Evolutionary conservation across 2,888 invertebrate genomes (phyloP).

Genomic region (Hymenopus coronatus): DNA sequence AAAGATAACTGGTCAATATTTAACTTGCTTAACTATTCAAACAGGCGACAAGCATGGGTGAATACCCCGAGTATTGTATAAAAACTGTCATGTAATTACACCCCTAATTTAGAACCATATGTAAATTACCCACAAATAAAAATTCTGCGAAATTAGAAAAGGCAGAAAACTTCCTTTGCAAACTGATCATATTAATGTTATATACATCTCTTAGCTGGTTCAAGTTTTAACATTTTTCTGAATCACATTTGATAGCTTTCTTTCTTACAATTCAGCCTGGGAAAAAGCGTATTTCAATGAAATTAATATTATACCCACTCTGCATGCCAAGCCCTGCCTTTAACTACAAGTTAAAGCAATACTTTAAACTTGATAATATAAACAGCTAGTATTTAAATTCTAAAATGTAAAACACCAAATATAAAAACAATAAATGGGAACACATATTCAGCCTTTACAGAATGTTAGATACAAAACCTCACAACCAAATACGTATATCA

Average conservation of each 20-base stretch:
- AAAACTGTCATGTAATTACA: too few species aligned
- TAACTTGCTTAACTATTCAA: too few species aligned
- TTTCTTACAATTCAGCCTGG: background rate
- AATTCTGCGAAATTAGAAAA: too few species aligned
- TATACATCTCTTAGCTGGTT: background rate
- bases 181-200: too few species aligned
- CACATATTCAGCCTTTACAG: constrained; percentile 8
- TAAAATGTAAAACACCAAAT: background rate
- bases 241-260: background rate
- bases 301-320: too few species aligned
- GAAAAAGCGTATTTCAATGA: background rate
- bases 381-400: background rate
- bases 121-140: too few species aligned
- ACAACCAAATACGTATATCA: constrained; percentile 16
- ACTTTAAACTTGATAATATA: background rate
- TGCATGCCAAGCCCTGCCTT: background rate
- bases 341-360: background rate
- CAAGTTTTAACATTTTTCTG: background rate
- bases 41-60: too few species aligned
- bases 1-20: too few species aligned
- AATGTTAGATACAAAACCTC: constrained; percentile 2
- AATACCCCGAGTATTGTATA: too few species aligned
- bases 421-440: background rate
- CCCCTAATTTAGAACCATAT: too few species aligned
- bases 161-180: too few species aligned